Evolutionary conservation across 2,888 invertebrate species (phyloP), one percentile per base, ranked within the genome.

Genomic region (Euplexia lucipara): DNA sequence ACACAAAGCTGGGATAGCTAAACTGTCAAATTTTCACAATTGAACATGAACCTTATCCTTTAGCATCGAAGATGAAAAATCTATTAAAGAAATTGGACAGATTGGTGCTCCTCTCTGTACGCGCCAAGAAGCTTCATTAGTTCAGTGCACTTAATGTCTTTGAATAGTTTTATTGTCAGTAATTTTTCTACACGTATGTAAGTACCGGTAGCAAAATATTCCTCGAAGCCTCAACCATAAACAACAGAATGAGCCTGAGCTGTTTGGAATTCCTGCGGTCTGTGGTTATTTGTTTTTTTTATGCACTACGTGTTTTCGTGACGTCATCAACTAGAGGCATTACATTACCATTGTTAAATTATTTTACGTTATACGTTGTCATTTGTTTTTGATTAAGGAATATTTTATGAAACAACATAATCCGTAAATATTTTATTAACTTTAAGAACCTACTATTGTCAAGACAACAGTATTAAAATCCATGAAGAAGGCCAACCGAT

Each of bases 261-360:
- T 41, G 70, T 39, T 26, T 59, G 22, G 35, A 57, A 75, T 70
- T 70, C 58, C 45, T 68, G 58, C 10, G 70, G 75, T 52, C 22
- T 51, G 51, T 37, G 51, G 58, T 51, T 56, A 30, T 18, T n/a
- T 8, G 44, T 54, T 54, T 68, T 37, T 52, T 30, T 16, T 54
- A 30, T 51, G 26, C 18, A 14, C 5, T 9, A 7, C 16, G 5
- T 16, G n/a, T 44, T 35, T 37, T 47, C 10, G 32, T 44, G 39
- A 45, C 39, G 39, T 54, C 54, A 67, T 73, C 66, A 35, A 34
- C 14, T 4, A 18, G n/a, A 44, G 10, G 1, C 14, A 70, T 69
- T 14, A 47, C 6, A 59, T 48, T 34, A 18, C 8, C 18, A 18
- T 32, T 26, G 26, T 26, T 26, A 3, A 26, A 26, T 3, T 26